Evolutionary conservation across 2,113 vertebrate genomes (phyloP), one percentile per base, ranked within the genome.

Genomic region (Phylloscopus trochiloides): DNA sequence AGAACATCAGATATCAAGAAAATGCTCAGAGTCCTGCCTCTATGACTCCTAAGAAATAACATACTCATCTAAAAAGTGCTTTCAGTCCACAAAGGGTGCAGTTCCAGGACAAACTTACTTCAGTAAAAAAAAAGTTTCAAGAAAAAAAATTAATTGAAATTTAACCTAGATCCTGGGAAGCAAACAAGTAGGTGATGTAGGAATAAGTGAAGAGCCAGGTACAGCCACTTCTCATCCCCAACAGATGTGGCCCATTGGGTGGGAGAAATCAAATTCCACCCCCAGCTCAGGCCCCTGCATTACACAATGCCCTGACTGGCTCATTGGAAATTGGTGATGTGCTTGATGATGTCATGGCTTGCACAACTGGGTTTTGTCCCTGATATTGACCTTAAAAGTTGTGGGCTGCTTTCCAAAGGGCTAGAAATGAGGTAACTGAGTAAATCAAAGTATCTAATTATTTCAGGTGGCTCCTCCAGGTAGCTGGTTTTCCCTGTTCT

Each of bases 171-270:
- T 26, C 6, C 1, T 14, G 5, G 5, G 19, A 72, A 52, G 13
- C 5, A 47, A 82, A 55, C 0, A 29, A 13, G 42, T 42, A 17
- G 32, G 22, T 47, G 61, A 26, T 36, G 45, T 36, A 88, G 36
- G 13, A 10, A 7, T 8, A 45, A 40, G 21, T 45, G 55, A 59
- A 57, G 31, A 70, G 5, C 19, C 62, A 50, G 58, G 17, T 4
- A 5, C 31, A n/a, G 40, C 16, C 26, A 14, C 15, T 88, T 51
- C 34, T 61, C 9, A 4, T 32, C 13, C 45, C 16, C 36, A 34
- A 42, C 28, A 80, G 47, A 29, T 1, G 0, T 17, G 50, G 11
- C 15, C 45, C 21, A 11, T 5, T 0, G 3, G 12, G 19, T 29
- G 25, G 58, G 18, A 59, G 45, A 52, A 68, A 72, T 11, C 40